Evolutionary conservation across 2,797 vertebrate species (phyloP), one percentile per base, ranked within the genome.

Genomic region (Esox lucius): DNA sequence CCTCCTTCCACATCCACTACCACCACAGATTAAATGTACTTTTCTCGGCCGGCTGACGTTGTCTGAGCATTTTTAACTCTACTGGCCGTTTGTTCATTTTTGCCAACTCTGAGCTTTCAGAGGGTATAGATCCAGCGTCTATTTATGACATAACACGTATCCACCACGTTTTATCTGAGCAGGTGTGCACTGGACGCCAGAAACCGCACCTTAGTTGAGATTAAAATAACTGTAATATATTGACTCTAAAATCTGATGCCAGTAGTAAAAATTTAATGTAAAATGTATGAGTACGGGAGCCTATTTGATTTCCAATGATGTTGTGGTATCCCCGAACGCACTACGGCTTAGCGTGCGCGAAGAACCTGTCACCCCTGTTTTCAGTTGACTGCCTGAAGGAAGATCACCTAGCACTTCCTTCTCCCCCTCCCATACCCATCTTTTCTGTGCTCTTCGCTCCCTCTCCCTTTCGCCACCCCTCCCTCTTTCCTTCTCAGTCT

Each of bases 31-130:
- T 51, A 17, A 33, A 64, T 61, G 68, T 7, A 48, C 0, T 68
- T 71, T 12, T 39, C 39, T 77, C 68, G 73, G 70, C 76, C 66
- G 79, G 74, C n/a, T 81, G 65, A 51, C 68, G 69, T 46, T 8
- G 31, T 61, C 76, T 8, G 6, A 70, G 72, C 24, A 35, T 65
- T 62, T 12, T 2, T 69, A 39, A 28, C 26, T 65, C 62, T 19
- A 28, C 26, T 16, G 28, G 26, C 16, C 13, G 17, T 1, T 59
- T 19, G 17, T n/a, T 59, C 6, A 17, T 65, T 26, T 24, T 61
- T 61, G 22, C 28, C 33, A 65, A 15, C 12, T 6, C 31, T 31
- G 62, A 31, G 62, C 15, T 26, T 28, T 64, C 13, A 8, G n/a
- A 61, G 12, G 56, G 56, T 22, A 7, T 4, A 13, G 3, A 61